Evolutionary conservation across 2,797 vertebrate species (phyloP), one percentile per base, ranked within the genome.

Genomic region (Propithecus perrieri): DNA sequence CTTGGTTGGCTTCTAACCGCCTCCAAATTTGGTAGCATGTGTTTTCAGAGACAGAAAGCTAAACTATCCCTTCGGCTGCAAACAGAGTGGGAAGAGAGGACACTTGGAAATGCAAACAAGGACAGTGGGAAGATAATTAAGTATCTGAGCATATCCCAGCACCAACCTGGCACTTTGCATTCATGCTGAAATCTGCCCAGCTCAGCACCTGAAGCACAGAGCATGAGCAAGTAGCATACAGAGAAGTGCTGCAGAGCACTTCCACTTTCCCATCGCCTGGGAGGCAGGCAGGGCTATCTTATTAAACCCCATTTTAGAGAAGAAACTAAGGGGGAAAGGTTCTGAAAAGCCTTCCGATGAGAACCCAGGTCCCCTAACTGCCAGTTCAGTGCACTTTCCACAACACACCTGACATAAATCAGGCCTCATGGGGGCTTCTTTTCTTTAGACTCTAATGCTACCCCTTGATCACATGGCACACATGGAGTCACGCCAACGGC

Each of bases 31-130:
- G 48, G 35, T 85, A 67, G 33, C 46, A 11, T 71, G 8, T 81
- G 48, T 93, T 95, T 95, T 95, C 50, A 87, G 59, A 88, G 75
- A 50, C 15, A 14, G 28, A 94, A 96, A 93, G 35, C 30, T 91
- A 87, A 92, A 84, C 53, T 43, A 86, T 78, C 26, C 48, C 18
- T 79, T 91, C 43, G 33, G 71, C 7, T 88, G 17, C 57, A 96
- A 95, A 95, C 8, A 85, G 20, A 18, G 46, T 33, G 57, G 59
- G 30, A 92, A 76, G 6, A 81, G 53, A 86, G n/a, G 55, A 43
- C 28, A 69, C 15, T 76, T 57, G 17, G 11, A 89, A 91, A 59
- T 24, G 22, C 83, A 96, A 84, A 94, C 57, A 96, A 84, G 71
- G 41, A 59, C 2, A 7, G 41, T 11, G 79, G 46, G 78, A 96